phyloP scores from a whole-genome alignment of 2,113 vertebrate genomes.

The Pseudopodoces humilis region DNA sequence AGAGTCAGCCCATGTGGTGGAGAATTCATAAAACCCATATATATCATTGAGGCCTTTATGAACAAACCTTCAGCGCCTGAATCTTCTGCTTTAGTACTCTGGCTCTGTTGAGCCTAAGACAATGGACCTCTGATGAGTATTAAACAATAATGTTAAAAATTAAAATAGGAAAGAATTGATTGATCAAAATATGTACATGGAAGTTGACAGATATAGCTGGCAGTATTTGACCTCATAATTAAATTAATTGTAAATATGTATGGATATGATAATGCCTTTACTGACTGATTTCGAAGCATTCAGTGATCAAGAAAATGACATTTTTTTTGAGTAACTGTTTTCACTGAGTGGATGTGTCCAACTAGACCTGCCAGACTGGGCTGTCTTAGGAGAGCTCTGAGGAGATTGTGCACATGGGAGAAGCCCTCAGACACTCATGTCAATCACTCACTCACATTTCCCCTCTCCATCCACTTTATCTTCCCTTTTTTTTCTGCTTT shows the following conservation, averaged over 20 bases:
- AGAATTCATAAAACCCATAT: not conserved
- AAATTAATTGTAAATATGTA: not conserved
- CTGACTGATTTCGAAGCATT: not conserved
- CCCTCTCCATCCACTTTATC: not conserved
- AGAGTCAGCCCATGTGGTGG: not conserved
- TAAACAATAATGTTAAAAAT: not conserved
- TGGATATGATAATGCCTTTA: not conserved
- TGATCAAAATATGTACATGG: not conserved
- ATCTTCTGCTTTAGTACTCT: not conserved
- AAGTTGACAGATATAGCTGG: not conserved
- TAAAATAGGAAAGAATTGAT: not conserved
- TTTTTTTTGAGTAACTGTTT: not conserved
- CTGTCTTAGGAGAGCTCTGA: not conserved
- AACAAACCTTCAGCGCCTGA: not conserved
- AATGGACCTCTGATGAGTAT: not conserved
- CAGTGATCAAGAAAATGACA: not conserved
- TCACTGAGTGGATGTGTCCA: not conserved
- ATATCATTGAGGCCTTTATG: too few species aligned
- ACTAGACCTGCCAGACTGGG: not conserved
- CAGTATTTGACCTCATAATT: not conserved
- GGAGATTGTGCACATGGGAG: rapidly evolving
- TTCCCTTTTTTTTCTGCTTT: not conserved
- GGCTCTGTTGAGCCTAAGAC: not conserved
- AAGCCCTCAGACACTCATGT: not conserved
- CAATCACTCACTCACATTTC: not conserved